phyloP scores from a whole-genome alignment of 2,113 vertebrate genomes.

The human (Homo sapiens) region DNA sequence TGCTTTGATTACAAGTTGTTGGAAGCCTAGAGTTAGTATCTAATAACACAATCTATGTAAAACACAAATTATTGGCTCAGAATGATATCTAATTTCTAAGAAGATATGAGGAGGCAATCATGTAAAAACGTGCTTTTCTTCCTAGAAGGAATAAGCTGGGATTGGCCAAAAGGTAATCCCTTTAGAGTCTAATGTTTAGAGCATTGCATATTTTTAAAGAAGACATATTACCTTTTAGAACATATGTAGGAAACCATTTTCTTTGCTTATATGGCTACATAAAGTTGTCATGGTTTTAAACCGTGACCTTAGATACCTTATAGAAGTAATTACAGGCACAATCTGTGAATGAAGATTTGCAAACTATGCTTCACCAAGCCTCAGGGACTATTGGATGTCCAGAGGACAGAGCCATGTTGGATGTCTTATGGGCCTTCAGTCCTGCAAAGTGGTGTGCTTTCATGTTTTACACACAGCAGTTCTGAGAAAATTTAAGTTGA shows the following conservation, averaged over 20 bases:
- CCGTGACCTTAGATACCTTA: conserved; percentile 19
- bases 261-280: conserved; percentile 5
- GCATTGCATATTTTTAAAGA: background rate
- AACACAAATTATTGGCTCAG: conserved; percentile 50
- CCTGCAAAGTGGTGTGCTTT: background rate
- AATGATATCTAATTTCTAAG: conserved; percentile 39
- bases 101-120: background rate
- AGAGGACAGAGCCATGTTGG: background rate
- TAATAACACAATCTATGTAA: conserved; percentile 56
- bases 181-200: background rate
- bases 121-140: background rate
- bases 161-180: background rate
- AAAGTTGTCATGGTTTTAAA: conserved; percentile 28
- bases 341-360: background rate
- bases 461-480: background rate
- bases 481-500: background rate
- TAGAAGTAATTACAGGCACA: background rate
- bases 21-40: conserved; percentile 39
- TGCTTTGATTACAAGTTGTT: conserved; percentile 67
- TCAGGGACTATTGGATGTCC: background rate
- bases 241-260: background rate
- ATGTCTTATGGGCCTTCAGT: rapidly evolving
- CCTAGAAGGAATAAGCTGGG: background rate
- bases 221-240: conserved; percentile 10
- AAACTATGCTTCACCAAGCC: background rate